Evolutionary conservation across 37 sponge, comb jelly and placozoan genomes (phyloP), one percentile per base, ranked within the genome.

Genomic region (Aphrocallistes beatrix): DNA sequence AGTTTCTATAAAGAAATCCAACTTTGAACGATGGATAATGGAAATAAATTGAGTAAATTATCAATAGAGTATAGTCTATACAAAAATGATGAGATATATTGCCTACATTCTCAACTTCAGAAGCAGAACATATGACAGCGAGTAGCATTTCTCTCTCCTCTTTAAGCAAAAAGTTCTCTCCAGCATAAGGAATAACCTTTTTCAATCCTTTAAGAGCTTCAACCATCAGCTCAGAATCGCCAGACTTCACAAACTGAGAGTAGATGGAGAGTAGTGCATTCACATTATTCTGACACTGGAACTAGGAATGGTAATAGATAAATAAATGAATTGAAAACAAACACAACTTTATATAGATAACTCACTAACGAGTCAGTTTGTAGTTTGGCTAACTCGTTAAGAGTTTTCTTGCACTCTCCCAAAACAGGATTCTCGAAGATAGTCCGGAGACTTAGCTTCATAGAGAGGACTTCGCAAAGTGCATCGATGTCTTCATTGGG

Each of bases 341-440:
- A n/a, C n/a, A n/a, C n/a, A n/a, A n/a, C n/a, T n/a, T n/a, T n/a
- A n/a, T n/a, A n/a, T n/a, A n/a, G n/a, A n/a, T 21, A 47, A 60
- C 75, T 60, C 75, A 60, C 75, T 21, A 60, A 28, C 3, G 75
- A 13, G 21, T 60, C 75, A 60, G 75, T 25, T 60, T 28, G 10
- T 6, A 60, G 75, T 30, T 60, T 60, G 3, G 75, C 75, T 60
- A 60, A 60, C 3, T 30, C 75, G n/a, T 6, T 25, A 8, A 60
- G 34, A 19, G 75, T 60, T 60, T 60, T 60, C 75, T 60, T 60
- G 75, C 75, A 60, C 21, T 60, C 75, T 60, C 75, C 75, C 6
- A 60, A 30, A 60, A 32, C 34, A 19, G 75, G 75, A 13, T 60
- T 60, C 75, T 60, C 75, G 34, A 60, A 60, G 8, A 60, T 60